A percentile compares a stretch with the other conserved stretches of the same genome.
Conservation (phyloP, 1,140 invertebrate species). For the Pentalonia nigronervosa region DNA sequence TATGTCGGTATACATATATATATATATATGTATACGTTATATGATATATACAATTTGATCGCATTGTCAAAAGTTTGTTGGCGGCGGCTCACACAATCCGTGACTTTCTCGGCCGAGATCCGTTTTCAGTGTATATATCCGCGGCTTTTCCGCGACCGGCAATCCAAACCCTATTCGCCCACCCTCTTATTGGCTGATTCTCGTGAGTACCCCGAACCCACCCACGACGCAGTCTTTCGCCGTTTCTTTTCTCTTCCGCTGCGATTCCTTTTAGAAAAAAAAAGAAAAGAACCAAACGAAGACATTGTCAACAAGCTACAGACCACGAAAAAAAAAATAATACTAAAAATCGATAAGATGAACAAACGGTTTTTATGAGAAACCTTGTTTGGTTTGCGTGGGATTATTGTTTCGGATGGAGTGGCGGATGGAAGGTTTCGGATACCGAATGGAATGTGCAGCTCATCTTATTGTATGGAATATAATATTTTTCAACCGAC, state of each 20-base stretch:
- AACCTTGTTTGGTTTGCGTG: conserved; percentile 22
- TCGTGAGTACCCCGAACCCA: background rate
- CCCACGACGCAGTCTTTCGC: background rate
- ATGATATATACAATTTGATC: background rate
- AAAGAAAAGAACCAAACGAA: background rate
- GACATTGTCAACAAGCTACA: conserved; percentile 7
- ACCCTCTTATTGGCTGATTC: background rate
- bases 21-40: too few species aligned
- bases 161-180: background rate
- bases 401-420: conserved; percentile 43
- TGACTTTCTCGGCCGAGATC: background rate
- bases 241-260: background rate
- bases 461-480: background rate
- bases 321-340: background rate
- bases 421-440: background rate
- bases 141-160: background rate
- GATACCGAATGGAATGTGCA: background rate
- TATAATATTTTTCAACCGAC: background rate
- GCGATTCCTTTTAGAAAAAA: background rate
- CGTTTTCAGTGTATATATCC: background rate
- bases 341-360: conserved; percentile 34
- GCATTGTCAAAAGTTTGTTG: conserved; percentile 45
- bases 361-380: conserved; percentile 32
- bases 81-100: background rate
- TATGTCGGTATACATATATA: background rate